phyloP scores from a whole-genome alignment of 2,797 vertebrate genomes.

The Semaprochilodus insignis region DNA sequence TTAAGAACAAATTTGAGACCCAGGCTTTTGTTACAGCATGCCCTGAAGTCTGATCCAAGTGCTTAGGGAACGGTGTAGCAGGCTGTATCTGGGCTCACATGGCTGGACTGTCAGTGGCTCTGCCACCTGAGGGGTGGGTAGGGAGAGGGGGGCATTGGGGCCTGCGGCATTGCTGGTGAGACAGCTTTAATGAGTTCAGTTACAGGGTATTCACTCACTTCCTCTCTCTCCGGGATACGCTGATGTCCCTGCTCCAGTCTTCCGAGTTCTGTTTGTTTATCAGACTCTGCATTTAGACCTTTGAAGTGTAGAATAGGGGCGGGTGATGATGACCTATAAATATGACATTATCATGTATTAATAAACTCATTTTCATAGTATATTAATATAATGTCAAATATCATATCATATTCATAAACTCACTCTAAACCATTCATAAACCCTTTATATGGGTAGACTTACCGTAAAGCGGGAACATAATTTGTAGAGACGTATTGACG shows the following conservation, averaged over 20 bases:
- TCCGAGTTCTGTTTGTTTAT: not conserved
- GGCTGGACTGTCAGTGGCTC: conserved; percentile 8
- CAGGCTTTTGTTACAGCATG: not conserved
- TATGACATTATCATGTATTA: too few relatives aligned
- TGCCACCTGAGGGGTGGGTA: conserved; percentile 29
- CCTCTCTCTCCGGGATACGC: not conserved
- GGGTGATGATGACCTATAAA: too few relatives aligned
- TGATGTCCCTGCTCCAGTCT: not conserved
- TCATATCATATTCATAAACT: too few relatives aligned
- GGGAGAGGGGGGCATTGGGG: not conserved
- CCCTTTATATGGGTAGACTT: too few relatives aligned
- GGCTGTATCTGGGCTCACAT: conserved; percentile 20
- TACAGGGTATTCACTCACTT: not conserved
- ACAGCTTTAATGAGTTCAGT: conserved; percentile 44
- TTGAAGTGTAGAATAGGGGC: not conserved
- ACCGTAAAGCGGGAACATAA: too few relatives aligned
- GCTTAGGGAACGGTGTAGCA: not conserved
- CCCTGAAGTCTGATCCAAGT: conserved; percentile 10
- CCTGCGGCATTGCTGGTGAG: conserved; percentile 21
- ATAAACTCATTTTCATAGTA: too few relatives aligned
- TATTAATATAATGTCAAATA: too few relatives aligned
- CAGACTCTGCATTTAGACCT: not conserved
- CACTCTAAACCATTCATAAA: too few relatives aligned
- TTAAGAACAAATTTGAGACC: not conserved
- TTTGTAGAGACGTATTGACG: too few relatives aligned